Conservation (phyloP, 2,113 vertebrate species). For the Melanocharis versteri region DNA sequence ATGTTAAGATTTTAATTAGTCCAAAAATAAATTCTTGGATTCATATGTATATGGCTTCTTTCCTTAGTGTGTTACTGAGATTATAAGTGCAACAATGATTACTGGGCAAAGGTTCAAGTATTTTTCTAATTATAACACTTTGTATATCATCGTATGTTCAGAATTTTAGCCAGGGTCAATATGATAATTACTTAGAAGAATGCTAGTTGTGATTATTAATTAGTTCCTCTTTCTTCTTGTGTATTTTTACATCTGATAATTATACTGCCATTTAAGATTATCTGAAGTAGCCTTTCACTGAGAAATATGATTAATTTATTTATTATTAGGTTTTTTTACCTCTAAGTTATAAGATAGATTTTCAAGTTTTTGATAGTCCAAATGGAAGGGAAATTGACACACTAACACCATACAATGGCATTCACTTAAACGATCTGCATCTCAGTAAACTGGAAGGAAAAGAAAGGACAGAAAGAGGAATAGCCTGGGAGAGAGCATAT, state of each 20-base stretch:
- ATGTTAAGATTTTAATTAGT: not conserved
- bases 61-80: not conserved
- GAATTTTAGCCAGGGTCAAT: not conserved
- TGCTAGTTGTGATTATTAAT: not conserved
- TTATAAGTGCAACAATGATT: not conserved
- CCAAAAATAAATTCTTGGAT: not conserved
- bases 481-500: not conserved
- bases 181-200: not conserved
- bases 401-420: fast-evolving
- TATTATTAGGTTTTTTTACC: not conserved
- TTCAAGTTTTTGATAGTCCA: not conserved
- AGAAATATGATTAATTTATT: not conserved
- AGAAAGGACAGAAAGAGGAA: not conserved
- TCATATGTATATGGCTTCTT: not conserved
- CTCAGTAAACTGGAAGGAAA: not conserved
- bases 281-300: not conserved
- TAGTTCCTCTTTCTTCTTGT: not conserved
- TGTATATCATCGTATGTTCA: not conserved
- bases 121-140: not conserved
- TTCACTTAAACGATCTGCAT: not conserved
- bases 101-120: not conserved
- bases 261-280: not conserved
- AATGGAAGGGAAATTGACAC: not conserved
- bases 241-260: not conserved
- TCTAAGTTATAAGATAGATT: not conserved